phyloP scores from a whole-genome alignment of 2,797 vertebrate genomes.

The Prionace glauca region DNA sequence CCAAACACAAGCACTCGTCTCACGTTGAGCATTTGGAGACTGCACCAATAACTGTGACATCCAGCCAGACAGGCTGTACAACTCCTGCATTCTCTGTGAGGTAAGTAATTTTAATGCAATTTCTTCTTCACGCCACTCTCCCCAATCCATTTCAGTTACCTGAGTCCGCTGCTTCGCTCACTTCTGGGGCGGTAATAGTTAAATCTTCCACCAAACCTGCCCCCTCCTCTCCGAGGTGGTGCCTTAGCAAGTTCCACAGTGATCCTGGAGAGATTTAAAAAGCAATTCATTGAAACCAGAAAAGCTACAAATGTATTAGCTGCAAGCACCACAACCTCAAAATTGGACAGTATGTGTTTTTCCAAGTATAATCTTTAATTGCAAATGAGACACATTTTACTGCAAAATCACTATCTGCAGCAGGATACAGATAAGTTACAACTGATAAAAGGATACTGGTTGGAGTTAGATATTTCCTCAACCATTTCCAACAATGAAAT shows the following conservation, averaged over 20 bases:
- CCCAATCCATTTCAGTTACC: not conserved
- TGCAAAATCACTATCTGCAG: not conserved
- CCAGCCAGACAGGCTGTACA: not conserved
- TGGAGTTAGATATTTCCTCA: not conserved
- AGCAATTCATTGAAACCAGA: not conserved
- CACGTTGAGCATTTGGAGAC: too few species aligned
- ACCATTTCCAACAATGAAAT: not conserved
- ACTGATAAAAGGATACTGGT: not conserved
- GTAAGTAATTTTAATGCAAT: not conserved
- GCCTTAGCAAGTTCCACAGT: slow-evolving; percentile 32
- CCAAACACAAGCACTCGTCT: too few species aligned
- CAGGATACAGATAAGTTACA: not conserved
- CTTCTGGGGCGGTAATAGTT: slow-evolving; percentile 31
- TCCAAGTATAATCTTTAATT: not conserved
- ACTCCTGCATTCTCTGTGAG: not conserved
- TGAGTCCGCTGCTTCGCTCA: slow-evolving; percentile 28
- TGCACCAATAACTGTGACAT: not conserved
- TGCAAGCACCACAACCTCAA: not conserved
- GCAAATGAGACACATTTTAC: not conserved
- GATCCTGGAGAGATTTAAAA: slow-evolving; percentile 18
- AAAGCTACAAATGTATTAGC: not conserved
- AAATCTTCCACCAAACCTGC: slow-evolving; percentile 30
- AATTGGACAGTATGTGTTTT: not conserved
- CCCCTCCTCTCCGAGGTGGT: slow-evolving; percentile 34
- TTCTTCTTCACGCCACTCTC: too few species aligned